Base-by-base conservation (phyloP, 2,888 invertebrate species). In the Therioaphis trifolii region DNA sequence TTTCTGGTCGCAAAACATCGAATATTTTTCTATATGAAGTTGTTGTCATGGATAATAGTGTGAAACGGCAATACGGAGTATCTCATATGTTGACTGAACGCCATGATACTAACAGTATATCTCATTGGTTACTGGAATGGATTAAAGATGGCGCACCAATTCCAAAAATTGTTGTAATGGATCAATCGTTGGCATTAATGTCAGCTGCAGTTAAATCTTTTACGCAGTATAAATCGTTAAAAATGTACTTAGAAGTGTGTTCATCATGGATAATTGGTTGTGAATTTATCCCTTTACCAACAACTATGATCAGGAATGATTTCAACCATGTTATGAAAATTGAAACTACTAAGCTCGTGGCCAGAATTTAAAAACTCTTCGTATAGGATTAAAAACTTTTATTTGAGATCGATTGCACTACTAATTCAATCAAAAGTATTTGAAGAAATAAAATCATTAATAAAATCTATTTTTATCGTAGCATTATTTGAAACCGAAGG, bases 41-140 rank as follows among this genome's bases (percentile, higher is more conserved):
- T 27, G 84, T 84, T 14, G 69, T 85, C 21, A 75, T 66, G 63
- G 52, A 85, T 14, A 72, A 77, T 21, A 78, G 18, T 29, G 52
- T 82, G 0, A 82, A 84, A 40, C 61, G 63, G 4, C 85, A 84
- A 40, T 74, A 79, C 40, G 63, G 82, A 43, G 76, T 84, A 7
- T 4, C 71, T 40, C 85, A 85, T 66, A 84, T 85, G 84, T 61
- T 85, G 4, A 84, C 85, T 0, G 84, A 82, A 15, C 49, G 75
- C 14, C 85, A 85, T 29, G 82, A 84, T 74, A 78, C 75, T 52
- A 85, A 80, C 46, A 72, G 84, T 43, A 85, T 85, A 35, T 21
- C 66, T 29, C 85, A 77, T 58, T 85, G 85, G 85, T 63, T 85
- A 11, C 55, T 24, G 14, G 84, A 85, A 75, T 85, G 85, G 85